A percentile compares a stretch with the other conserved stretches of the same genome.
Conservation (phyloP, 2,888 invertebrate genomes). For the Fragum sueziense region DNA sequence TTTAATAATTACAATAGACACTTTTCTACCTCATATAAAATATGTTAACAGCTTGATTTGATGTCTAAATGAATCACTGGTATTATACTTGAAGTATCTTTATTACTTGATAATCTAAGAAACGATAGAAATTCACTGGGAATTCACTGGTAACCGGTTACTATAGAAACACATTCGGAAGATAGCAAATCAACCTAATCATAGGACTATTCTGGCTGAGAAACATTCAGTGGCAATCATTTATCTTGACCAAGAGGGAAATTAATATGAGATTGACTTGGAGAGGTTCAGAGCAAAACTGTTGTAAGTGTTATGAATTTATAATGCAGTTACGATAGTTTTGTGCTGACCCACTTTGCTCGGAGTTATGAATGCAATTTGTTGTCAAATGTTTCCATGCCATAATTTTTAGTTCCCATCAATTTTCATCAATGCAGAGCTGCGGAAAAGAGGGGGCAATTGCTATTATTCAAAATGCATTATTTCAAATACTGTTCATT, state of each 20-base stretch:
- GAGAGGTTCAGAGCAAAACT: no score
- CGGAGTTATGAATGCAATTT: no score
- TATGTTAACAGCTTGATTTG: conserved; percentile 24
- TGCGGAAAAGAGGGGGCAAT: no score
- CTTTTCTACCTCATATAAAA: conserved; percentile 39
- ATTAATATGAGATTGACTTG: not conserved
- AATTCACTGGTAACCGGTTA: conserved; percentile 13
- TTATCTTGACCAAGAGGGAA: not conserved
- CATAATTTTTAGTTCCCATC: no score
- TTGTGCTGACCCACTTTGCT: no score
- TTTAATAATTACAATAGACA: conserved; percentile 34
- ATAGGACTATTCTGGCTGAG: not conserved
- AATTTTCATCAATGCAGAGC: no score
- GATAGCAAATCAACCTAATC: not conserved
- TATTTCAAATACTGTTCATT: no score
- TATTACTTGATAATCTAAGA: conserved; percentile 3
- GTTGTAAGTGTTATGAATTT: no score
- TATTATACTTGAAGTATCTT: conserved; percentile 15
- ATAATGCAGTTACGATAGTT: no score
- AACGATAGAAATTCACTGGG: no score
- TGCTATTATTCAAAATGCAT: no score
- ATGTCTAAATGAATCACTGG: conserved; percentile 13
- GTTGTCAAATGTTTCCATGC: no score
- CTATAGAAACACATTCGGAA: not conserved
- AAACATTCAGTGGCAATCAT: not conserved